Evolutionary conservation across 2,797 vertebrate species (phyloP).

Genomic region (Manis javanica): DNA sequence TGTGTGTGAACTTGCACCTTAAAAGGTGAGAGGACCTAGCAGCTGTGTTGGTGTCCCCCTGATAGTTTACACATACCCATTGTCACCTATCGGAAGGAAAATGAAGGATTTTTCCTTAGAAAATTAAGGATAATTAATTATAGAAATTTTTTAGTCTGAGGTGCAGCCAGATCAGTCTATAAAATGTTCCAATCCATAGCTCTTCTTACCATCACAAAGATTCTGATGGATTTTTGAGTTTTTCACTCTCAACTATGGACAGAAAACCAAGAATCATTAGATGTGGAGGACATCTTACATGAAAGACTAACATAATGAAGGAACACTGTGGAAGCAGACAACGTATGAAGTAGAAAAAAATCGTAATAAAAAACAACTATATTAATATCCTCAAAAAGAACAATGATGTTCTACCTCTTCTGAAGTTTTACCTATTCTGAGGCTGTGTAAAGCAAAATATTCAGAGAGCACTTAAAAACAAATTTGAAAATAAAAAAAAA

Average conservation of each 20-base stretch:
- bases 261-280: background rate
- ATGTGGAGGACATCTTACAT: background rate
- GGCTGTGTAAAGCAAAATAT: background rate
- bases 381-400: background rate
- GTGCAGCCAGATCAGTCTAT: background rate
- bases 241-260: background rate
- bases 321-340: background rate
- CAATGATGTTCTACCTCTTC: background rate
- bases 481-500: background rate
- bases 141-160: background rate
- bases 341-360: background rate
- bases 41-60: background rate
- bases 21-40: background rate
- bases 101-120: background rate
- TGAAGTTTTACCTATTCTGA: background rate
- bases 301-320: background rate
- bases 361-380: background rate
- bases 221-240: background rate
- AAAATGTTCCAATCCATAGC: background rate
- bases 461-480: background rate
- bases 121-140: background rate
- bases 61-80: background rate
- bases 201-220: background rate
- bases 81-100: background rate
- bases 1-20: background rate